phyloP scores from a whole-genome alignment of 2,888 invertebrate genomes.

The Allophyes oxyacanthae region DNA sequence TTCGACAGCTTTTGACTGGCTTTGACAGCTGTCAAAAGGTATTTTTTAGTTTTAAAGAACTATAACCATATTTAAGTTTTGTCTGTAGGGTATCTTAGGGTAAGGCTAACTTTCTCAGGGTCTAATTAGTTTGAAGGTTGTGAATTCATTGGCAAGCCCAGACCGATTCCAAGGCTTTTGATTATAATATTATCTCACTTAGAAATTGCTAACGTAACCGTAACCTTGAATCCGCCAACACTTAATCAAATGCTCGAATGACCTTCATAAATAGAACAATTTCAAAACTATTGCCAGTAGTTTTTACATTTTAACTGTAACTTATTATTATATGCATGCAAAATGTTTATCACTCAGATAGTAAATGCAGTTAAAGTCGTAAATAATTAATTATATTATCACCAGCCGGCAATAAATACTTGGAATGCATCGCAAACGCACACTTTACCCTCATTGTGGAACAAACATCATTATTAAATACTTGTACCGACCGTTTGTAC shows the following conservation, averaged over 20 bases:
- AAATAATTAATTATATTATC: conserved; percentile 46
- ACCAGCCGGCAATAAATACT: conserved; percentile 39
- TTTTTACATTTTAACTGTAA: neutral
- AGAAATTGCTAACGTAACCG: conserved; percentile 30
- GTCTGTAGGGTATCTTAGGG: too few species aligned
- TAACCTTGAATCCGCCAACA: conserved; percentile 16
- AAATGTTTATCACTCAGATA: conserved; percentile 24
- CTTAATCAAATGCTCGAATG: conserved; percentile 13
- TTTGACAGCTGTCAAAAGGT: too few species aligned
- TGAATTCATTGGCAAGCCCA: too few species aligned
- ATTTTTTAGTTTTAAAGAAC: too few species aligned
- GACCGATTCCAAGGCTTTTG: too few species aligned
- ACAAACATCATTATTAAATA: conserved; percentile 37
- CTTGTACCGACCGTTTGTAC: conserved; percentile 16
- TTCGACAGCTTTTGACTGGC: too few species aligned
- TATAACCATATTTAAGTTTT: too few species aligned
- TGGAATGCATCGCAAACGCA: conserved; percentile 26
- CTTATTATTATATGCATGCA: conserved; percentile 10
- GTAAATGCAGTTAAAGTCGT: conserved; percentile 29
- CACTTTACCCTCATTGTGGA: conserved; percentile 52
- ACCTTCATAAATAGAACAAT: conserved; percentile 19
- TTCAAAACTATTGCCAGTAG: neutral
- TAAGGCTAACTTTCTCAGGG: too few species aligned
- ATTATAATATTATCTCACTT: conserved; percentile 6
- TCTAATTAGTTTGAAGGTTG: too few species aligned